Evolutionary conservation across 2,888 invertebrate species (phyloP).

Genomic region (Tetragonula carbonaria): DNA sequence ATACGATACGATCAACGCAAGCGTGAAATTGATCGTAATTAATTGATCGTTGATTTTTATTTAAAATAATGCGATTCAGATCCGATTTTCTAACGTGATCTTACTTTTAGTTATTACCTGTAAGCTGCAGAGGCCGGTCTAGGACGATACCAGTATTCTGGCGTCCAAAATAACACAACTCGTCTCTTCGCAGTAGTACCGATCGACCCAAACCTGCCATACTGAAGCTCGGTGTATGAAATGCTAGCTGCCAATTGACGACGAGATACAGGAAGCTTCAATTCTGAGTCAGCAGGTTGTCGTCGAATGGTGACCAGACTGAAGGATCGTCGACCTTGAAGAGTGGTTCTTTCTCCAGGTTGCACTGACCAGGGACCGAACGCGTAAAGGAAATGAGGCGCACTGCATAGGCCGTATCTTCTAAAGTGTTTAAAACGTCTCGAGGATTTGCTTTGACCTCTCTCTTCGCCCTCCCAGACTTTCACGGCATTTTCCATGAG

Average conservation of each 20-base stretch:
- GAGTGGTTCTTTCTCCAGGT: conserved; percentile 83
- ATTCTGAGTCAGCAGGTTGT: conserved; percentile 81
- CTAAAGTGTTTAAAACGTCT: conserved; percentile 79
- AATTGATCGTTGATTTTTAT: too few species aligned
- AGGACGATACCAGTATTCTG: conserved; percentile 86
- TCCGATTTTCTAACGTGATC: not conserved
- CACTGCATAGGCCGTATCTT: conserved; percentile 84
- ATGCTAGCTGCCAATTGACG: conserved; percentile 84
- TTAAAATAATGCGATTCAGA: not conserved
- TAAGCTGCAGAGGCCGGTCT: conserved; percentile 84
- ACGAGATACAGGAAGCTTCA: conserved; percentile 83
- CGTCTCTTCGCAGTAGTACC: conserved; percentile 73
- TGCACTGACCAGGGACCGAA: conserved; percentile 85
- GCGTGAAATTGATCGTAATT: too few species aligned
- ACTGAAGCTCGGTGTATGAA: conserved; percentile 83
- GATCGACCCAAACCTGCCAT: conserved; percentile 54
- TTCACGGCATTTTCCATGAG: conserved; percentile 74
- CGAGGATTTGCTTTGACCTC: conserved; percentile 18
- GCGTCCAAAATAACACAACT: conserved; percentile 85
- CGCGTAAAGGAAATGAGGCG: conserved; percentile 84
- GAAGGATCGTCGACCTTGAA: conserved; percentile 83
- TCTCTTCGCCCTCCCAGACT: conserved; percentile 71
- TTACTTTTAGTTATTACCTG: conserved; percentile 50
- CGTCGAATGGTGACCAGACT: conserved; percentile 83
- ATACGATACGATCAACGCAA: not conserved